Evolutionary conservation across 2,113 vertebrate species (phyloP).

Genomic region (Rhea americana): DNA sequence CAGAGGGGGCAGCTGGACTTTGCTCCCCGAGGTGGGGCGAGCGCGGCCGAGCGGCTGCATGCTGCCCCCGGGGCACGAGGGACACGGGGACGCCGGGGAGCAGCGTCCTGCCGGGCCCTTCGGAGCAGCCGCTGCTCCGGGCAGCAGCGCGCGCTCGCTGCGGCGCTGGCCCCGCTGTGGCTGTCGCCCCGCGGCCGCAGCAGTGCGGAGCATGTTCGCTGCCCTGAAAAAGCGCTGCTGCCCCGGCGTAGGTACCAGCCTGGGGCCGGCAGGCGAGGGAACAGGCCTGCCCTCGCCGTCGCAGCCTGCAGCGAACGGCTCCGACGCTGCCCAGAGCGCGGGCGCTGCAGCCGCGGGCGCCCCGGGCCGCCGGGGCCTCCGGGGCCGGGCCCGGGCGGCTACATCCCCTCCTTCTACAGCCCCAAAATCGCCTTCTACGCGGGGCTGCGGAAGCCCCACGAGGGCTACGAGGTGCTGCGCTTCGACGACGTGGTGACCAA

Average conservation of each 20-base stretch:
- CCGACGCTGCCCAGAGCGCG: background rate
- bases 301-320: too few species aligned
- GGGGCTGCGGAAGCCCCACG: conserved; percentile 94
- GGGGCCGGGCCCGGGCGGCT: conserved; percentile 78
- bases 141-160: background rate
- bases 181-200: background rate
- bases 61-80: background rate
- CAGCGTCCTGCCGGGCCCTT: background rate
- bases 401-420: conserved; percentile 88
- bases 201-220: conserved; percentile 11
- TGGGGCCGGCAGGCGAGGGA: too few species aligned
- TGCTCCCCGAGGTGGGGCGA: conserved; percentile 18
- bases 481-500: conserved; percentile 98
- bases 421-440: conserved; percentile 93
- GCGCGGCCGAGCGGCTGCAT: background rate
- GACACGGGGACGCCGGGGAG: background rate
- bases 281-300: too few species aligned
- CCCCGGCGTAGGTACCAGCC: rapidly evolving
- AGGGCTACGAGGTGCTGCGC: conserved; percentile 94
- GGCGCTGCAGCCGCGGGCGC: too few species aligned
- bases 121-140: background rate
- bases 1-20: background rate
- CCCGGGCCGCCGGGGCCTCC: too few species aligned
- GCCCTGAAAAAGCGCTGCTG: background rate
- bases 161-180: background rate